phyloP scores from a whole-genome alignment of 2,113 vertebrate genomes.

The Collichthys lucidus region DNA sequence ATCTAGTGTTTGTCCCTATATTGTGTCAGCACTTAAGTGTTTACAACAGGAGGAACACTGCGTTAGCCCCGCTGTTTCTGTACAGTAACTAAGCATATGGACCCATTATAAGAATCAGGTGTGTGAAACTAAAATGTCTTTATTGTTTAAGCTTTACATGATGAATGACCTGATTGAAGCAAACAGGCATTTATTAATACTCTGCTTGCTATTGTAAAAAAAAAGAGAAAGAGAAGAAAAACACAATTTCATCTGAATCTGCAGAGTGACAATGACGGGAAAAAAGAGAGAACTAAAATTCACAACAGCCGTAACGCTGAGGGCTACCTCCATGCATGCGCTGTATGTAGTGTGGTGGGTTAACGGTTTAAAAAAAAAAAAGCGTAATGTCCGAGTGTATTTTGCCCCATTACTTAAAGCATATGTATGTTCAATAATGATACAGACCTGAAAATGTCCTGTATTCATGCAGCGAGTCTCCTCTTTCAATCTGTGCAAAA shows the following conservation, averaged over 20 bases:
- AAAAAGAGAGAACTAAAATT: conserved; percentile 4
- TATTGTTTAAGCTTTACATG: conserved; percentile 69
- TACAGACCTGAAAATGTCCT: conserved; percentile 74
- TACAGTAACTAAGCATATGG: conserved; percentile 46
- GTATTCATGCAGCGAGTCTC: conserved; percentile 80
- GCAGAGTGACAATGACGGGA: conserved; percentile 58
- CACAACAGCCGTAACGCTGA: conserved; percentile 25
- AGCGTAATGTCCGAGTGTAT: conserved; percentile 19
- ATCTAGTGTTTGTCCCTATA: conserved; percentile 19
- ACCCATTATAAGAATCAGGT: conserved; percentile 53
- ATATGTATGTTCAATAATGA: conserved; percentile 62
- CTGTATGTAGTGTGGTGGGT: conserved; percentile 63
- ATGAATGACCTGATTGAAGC: conserved; percentile 67
- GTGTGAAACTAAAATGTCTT: conserved; percentile 72
- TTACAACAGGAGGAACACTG: conserved; percentile 19
- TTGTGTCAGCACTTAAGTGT: conserved; percentile 21
- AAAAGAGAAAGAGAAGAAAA: conserved; percentile 34
- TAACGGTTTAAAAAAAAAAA: conserved; percentile 37
- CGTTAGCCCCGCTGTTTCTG: conserved; percentile 29
- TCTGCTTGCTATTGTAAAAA: conserved; percentile 65
- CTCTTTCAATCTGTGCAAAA: conserved; percentile 87
- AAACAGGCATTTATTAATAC: conserved; percentile 67
- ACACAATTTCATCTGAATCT: conserved; percentile 62
- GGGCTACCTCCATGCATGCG: conserved; percentile 24
- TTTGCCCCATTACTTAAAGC: conserved; percentile 65